Evolutionary conservation across 2,797 vertebrate species (phyloP), one percentile per base, ranked within the genome.

Genomic region (Cryptoblepharus egeriae): DNA sequence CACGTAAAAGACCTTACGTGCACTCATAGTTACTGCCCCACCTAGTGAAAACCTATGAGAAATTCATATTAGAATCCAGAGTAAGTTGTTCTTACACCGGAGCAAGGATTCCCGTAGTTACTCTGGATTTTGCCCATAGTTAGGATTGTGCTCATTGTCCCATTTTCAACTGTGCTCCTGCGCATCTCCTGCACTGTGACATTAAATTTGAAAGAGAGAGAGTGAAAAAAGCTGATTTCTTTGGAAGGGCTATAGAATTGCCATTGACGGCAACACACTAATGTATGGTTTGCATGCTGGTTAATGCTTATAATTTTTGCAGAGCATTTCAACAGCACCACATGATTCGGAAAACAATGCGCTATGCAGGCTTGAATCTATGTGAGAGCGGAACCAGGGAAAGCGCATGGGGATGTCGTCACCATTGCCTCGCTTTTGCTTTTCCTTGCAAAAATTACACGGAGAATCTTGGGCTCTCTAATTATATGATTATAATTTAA

Each of bases 281-380:
- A 57, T 86, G 15, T 88, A 71, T 80, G 72, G 85, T 75, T 86
- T 83, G 37, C 74, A 80, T 69, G 82, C 87, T 73, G 61, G 16
- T 55, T 80, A 88, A 79, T 32, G 68, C 68, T 82, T 81, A 63
- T 70, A 71, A 87, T 87, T 76, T 88, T 77, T 86, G 67, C 63
- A 55, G 73, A 80, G 67, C 61, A n/a, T 87, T 89, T 92, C 30
- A 76, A 58, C 18, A 22, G 55, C 55, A 55, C 73, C 80, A 81
- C 61, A 77, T 69, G 77, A 86, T 91, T 84, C 88, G 61, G 70
- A 84, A 88, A 88, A 89, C 20, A 69, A 83, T 77, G 86, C 82
- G 45, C 9, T 28, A 77, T 39, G 8, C 11, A 30, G 77, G 58
- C 73, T 77, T 75, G 55, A 88, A 75, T 78, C 73, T 26, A 86